Evolutionary conservation across 2,888 invertebrate genomes (phyloP), one percentile per base, ranked within the genome.

Genomic region (Catotricha subobsoleta): DNA sequence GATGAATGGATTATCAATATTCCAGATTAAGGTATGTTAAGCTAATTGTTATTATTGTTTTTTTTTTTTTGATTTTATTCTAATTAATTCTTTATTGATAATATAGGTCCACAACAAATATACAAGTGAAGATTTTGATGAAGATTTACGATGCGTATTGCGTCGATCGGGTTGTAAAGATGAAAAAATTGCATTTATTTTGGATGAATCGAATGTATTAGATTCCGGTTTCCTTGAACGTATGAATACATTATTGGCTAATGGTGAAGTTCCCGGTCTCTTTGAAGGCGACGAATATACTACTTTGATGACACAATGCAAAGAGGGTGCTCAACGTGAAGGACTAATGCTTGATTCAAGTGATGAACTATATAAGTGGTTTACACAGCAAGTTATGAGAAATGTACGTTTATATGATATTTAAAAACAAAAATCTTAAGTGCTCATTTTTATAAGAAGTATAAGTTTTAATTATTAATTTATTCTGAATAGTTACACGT

Each of bases 321-420:
- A 98, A 62, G 98, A 98, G 66, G 97, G 97, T 3, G 92, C 97
- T 1, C 94, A 94, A 57, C 71, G 95, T 44, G 95, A 97, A 65
- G 98, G 98, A 4, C 69, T 94, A 33, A 98, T 98, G 95, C 67
- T 98, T 36, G 98, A 99, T 64, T 91, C 95, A 1, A 87, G 84
- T 51, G 98, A 99, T 60, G 98, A 99, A 61, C 66, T 98, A 9
- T 99, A 98, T 66, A 98, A 98, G 68, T 98, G 98, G 97, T 98
- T 98, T 63, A 98, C 98, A 0, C 88, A 90, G 20, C 86, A 95
- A 74, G 95, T 98, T 28, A 98, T 98, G 91, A 80, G 86, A 47
- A 99, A 99, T 62, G n/a, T n/a, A n/a, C n/a, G n/a, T n/a, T n/a
- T n/a, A n/a, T n/a, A n/a, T n/a, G n/a, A n/a, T n/a, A n/a, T n/a